Base-by-base conservation (phyloP, 1,140 invertebrate genomes). In the Neodiprion virginianus region DNA sequence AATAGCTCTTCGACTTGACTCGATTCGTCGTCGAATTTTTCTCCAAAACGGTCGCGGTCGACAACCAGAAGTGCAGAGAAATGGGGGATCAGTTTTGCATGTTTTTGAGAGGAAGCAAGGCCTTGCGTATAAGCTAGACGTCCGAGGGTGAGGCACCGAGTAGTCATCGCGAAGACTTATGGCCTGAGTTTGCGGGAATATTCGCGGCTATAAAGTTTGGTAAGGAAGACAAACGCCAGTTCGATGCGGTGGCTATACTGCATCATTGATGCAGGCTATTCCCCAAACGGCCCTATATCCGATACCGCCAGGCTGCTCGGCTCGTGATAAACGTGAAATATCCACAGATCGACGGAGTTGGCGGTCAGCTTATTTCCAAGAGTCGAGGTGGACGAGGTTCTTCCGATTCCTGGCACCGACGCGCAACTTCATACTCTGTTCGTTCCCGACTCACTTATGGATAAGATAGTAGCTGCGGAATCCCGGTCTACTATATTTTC, bases 291-390 rank as follows among this genome's bases (percentile, higher is more conserved):
- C 78, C 78, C 79, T 83, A 85, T 82, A 84, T 84, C 79, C 80
- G 78, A 76, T 80, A 81, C 82, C 85, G 48, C 82, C 84, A 81
- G 82, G 21, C 83, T 78, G 79, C 86, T 84, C 84, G 87, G 87
- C 87, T 87, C 87, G 80, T 85, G 84, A 86, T 88, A 88, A 88
- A 86, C 82, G 82, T 86, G 82, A 87, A 86, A 86, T 87, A 86
- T 86, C 78, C 80, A 77, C 76, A 67, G 76, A 14, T 71, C 53
- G 53, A 61, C 53, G 11, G n/a, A 14, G 61, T 65, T 65, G 12
- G 17, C 61, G 61, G 17, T 65, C 17, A 21, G 61, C 61, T 17
- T 17, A 21, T 14, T 65, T 65, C 17, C 61, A 4, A 7, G 61
- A 14, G 17, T 14, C 12, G 12, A 14, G 12, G 61, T 65, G 61